Conservation (phyloP, 2,113 vertebrate genomes). For the Takifugu flavidus region DNA sequence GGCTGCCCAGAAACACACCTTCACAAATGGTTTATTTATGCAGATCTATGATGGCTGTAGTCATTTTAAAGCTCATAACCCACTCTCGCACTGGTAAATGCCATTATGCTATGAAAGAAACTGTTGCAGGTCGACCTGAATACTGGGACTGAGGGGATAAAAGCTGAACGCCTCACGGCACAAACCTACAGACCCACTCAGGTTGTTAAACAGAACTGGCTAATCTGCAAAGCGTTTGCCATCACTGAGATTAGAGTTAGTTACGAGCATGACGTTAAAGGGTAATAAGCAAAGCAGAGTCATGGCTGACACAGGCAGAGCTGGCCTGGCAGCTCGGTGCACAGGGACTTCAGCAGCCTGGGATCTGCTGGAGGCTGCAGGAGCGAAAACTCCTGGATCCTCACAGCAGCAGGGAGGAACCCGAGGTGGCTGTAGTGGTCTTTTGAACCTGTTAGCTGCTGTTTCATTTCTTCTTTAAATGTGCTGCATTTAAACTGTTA, state of each 20-base stretch:
- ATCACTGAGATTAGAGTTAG: slow-evolving; percentile 54
- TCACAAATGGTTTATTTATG: not conserved
- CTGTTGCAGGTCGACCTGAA: not conserved
- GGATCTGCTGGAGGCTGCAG: slow-evolving; percentile 33
- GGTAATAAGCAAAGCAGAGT: slow-evolving; percentile 45
- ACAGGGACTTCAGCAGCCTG: slow-evolving; percentile 37
- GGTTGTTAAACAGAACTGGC: slow-evolving; percentile 29
- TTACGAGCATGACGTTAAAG: slow-evolving; percentile 50
- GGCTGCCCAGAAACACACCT: not conserved
- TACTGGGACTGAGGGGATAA: slow-evolving; percentile 13
- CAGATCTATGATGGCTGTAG: not conserved
- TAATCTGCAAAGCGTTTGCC: slow-evolving; percentile 55
- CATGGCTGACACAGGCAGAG: slow-evolving; percentile 58
- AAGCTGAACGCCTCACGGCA: slow-evolving; percentile 22
- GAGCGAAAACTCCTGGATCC: not conserved
- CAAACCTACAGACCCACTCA: slow-evolving; percentile 24
- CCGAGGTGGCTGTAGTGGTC: too few relatives aligned
- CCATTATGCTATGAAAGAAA: not conserved
- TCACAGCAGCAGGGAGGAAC: too few relatives aligned
- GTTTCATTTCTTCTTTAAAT: too few relatives aligned
- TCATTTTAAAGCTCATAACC: not conserved
- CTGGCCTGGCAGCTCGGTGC: slow-evolving; percentile 54
- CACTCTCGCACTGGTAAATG: too few relatives aligned
- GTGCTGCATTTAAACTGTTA: slow-evolving; percentile 13
- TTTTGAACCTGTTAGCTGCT: too few relatives aligned